These are phyloP conservation scores for Gracilinanus agilis DNA, from an alignment of 2,113 vertebrate genomes.

Conservation along the genomic window DNA sequence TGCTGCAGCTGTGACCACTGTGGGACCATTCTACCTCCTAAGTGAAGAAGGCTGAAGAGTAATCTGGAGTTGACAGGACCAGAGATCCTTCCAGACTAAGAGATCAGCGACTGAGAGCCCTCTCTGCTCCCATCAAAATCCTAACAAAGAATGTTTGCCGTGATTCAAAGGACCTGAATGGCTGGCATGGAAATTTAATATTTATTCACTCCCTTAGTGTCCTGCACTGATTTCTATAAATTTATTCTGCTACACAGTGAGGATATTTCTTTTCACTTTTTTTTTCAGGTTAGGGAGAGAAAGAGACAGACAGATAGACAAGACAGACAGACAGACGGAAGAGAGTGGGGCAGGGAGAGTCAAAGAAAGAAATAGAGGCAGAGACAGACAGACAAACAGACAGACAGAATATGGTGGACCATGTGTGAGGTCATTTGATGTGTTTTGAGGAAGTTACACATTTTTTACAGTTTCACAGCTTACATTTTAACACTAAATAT, in stretches of 20 bases:
- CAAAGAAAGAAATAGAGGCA: background rate
- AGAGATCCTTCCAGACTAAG: background rate
- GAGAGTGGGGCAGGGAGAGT: background rate
- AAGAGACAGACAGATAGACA: too few species aligned
- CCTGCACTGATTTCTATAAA: background rate
- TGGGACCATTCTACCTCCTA: background rate
- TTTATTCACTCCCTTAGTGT: background rate
- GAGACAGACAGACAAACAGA: background rate
- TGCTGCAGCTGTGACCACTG: background rate
- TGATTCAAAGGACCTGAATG: conserved; percentile 22
- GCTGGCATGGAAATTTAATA: background rate
- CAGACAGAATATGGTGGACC: background rate
- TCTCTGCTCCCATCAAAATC: background rate
- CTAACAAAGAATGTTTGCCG: background rate
- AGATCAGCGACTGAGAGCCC: background rate
- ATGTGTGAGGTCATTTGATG: background rate
- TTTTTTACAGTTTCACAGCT: background rate
- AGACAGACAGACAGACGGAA: background rate
- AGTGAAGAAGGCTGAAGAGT: background rate
- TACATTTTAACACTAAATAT: background rate
- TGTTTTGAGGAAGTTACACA: background rate
- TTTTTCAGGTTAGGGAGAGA: background rate
- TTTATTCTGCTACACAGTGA: background rate
- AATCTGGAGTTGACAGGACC: background rate
- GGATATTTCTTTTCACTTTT: background rate